These are phyloP conservation scores for Caenorhabditis doughertyi DNA, from an alignment of 2,888 invertebrate genomes.

Conservation along the genomic window DNA sequence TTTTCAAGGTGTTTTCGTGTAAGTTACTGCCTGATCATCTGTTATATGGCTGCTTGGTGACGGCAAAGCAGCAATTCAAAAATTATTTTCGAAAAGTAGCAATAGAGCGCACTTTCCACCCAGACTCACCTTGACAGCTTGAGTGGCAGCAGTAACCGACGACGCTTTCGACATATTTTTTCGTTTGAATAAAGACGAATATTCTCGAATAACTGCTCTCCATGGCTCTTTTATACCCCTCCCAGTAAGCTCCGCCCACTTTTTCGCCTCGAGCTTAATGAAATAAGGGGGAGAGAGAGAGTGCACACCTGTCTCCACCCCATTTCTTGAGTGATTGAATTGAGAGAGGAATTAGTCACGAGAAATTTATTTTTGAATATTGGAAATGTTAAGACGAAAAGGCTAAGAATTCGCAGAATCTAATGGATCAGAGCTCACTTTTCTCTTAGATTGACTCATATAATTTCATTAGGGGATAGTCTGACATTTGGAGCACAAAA, in stretches of 20 bases:
- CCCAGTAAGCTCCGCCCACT: conserved; percentile 9
- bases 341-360: conserved; percentile 18
- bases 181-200: background rate
- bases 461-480: no score
- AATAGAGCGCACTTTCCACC: no score
- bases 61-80: no score
- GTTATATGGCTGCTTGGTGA: no score
- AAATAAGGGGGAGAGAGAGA: conserved; percentile 23
- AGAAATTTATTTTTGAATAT: conserved; percentile 40
- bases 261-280: conserved; percentile 7
- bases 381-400: no score
- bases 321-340: conserved; percentile 31
- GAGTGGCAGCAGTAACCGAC: background rate
- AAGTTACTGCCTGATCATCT: no score
- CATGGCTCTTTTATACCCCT: conserved; percentile 3
- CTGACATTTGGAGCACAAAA: no score
- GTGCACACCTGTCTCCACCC: conserved; percentile 50
- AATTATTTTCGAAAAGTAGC: no score
- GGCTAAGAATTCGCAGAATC: conserved; percentile 7
- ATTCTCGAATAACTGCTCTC: background rate
- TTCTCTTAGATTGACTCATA: no score
- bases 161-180: conserved; percentile 23
- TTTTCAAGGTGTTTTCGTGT: no score
- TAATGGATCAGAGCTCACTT: conserved; percentile 3
- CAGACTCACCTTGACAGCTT: conserved; percentile 32